A percentile compares a stretch with the other conserved stretches of the same genome.
phyloP scores from a whole-genome alignment of 2,113 vertebrate species.

The Myocastor coypus region DNA sequence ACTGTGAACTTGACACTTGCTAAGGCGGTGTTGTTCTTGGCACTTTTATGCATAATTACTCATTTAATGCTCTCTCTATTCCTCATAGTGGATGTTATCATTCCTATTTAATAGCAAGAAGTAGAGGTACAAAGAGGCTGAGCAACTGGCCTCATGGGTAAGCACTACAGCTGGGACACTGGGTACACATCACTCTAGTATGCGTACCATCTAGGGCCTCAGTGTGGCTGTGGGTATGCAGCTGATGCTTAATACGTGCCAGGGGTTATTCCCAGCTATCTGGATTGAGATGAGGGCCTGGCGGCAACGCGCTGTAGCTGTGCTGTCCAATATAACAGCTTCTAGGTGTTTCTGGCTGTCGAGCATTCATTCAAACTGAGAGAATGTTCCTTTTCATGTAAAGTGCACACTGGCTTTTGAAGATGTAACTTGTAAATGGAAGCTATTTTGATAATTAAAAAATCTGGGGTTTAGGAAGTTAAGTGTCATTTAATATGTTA shows the following conservation, averaged over 20 bases:
- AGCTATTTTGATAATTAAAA: background rate
- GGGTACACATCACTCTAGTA: accelerated
- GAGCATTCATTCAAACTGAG: background rate
- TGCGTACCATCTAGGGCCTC: accelerated
- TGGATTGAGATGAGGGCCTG: background rate
- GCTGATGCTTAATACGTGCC: accelerated
- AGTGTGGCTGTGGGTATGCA: accelerated
- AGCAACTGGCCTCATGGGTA: background rate
- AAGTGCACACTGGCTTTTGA: background rate
- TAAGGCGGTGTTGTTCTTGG: background rate
- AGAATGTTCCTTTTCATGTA: background rate
- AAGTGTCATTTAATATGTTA: background rate
- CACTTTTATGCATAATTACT: background rate
- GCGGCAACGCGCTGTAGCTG: accelerated
- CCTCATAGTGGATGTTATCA: too few species aligned
- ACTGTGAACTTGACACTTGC: too few species aligned
- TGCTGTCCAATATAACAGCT: background rate
- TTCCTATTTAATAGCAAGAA: background rate
- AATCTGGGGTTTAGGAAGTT: background rate
- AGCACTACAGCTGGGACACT: background rate
- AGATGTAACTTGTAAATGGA: background rate
- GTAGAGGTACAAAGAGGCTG: background rate
- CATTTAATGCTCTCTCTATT: background rate
- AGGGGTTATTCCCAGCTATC: background rate
- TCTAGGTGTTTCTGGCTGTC: accelerated